phyloP scores from a whole-genome alignment of 2,797 vertebrate genomes.

The Anguilla anguilla region DNA sequence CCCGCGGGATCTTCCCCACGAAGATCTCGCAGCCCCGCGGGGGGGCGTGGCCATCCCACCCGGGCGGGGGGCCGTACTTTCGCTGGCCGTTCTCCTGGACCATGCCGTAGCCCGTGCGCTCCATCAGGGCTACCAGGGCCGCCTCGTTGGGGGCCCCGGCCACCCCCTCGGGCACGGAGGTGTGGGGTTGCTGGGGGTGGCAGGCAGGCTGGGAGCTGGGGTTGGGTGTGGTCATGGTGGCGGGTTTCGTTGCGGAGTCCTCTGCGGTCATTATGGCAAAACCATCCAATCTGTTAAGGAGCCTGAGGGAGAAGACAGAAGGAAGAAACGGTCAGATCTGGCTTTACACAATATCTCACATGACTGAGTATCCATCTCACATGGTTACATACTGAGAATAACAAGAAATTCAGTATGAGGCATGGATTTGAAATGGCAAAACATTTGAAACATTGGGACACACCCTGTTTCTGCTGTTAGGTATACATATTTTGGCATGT shows the following conservation, averaged over 20 bases:
- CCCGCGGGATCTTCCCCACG: slow-evolving; percentile 96
- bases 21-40: slow-evolving; percentile 97
- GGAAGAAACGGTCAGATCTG: not conserved
- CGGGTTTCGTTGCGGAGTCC: slow-evolving; percentile 83
- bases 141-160: slow-evolving; percentile 87
- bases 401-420: not conserved
- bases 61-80: slow-evolving; percentile 93
- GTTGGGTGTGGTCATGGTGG: slow-evolving; percentile 85
- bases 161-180: slow-evolving; percentile 83
- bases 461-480: not conserved
- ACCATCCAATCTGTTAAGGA: slow-evolving; percentile 84
- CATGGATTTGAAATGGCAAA: not conserved
- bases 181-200: slow-evolving; percentile 70
- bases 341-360: not conserved
- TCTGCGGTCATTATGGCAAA: slow-evolving; percentile 97
- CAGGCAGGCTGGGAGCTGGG: slow-evolving; percentile 63
- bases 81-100: slow-evolving; percentile 97
- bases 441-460: not conserved
- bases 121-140: slow-evolving; percentile 86
- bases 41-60: slow-evolving; percentile 87
- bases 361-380: not conserved
- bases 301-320: slow-evolving; percentile 64
- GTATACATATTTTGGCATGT: not conserved
- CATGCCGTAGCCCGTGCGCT: slow-evolving; percentile 91
- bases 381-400: not conserved